Evolutionary conservation across 2,113 vertebrate genomes (phyloP), one percentile per base, ranked within the genome.

Genomic region (Anarhynchus alexandrinus): DNA sequence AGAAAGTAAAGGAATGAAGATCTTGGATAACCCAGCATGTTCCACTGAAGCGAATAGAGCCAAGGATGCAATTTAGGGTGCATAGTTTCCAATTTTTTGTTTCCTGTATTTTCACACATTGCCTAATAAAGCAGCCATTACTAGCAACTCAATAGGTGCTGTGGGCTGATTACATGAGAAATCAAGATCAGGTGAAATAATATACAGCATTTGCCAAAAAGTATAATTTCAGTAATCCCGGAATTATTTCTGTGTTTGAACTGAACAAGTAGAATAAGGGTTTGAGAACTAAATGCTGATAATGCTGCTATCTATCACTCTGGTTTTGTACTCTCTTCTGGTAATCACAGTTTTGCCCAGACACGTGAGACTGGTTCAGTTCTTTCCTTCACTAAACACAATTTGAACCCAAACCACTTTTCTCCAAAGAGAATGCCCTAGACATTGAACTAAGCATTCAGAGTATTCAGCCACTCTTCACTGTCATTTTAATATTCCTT

Each of bases 191-290:
- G 54, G 51, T 94, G 78, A 95, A 95, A 86, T 64, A 80, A 64
- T 38, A 90, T 8, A 32, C 3, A 82, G 16, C 10, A 27, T 64
- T 67, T 93, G 23, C 74, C 57, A 93, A 57, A 82, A 91, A 52
- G 15, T 51, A 19, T 49, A 25, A 94, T 83, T 90, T 90, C 1
- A 2, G 15, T 79, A 91, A 95, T 82, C 25, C 20, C 10, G 2
- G 52, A 80, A 92, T 70, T 93, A 49, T 81, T 91, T 85, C 66
- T 85, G 58, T 25, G 88, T 93, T 94, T 94, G 52, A 67, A 88
- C 10, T 47, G 47, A 90, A 65, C 2, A 47, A 65, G 10, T 38
- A 16, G 30, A 90, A 59, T 76, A 55, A 67, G 10, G 5, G 8
- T 67, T 67, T 92, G 62, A 76, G 70, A 92, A 8, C 25, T 62